phyloP scores from a whole-genome alignment of 2,113 vertebrate species.

The Montifringilla adamsi region DNA sequence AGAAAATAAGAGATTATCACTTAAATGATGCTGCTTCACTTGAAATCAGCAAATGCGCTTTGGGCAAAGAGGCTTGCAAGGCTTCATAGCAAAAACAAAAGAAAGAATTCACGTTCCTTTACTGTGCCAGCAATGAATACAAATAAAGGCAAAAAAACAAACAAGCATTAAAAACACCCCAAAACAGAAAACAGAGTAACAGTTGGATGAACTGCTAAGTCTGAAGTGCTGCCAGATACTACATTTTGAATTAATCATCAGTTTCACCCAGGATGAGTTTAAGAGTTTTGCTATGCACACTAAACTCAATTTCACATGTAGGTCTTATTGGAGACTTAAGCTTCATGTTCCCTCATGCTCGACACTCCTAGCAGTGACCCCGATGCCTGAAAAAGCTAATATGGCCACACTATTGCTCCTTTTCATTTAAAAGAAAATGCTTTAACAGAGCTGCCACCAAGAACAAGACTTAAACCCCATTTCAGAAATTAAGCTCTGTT shows the following conservation, averaged over 20 bases:
- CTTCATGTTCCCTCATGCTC: fast-evolving
- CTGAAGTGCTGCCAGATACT: background rate
- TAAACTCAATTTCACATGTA: background rate
- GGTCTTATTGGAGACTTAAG: fast-evolving
- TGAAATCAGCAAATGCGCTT: background rate
- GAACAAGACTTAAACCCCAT: background rate
- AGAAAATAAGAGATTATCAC: background rate
- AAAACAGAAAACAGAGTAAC: background rate
- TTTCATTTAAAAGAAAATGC: background rate
- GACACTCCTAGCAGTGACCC: background rate
- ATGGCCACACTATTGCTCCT: background rate
- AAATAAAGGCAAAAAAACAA: background rate
- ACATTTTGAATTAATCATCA: background rate
- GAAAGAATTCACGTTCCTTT: background rate
- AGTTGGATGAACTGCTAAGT: background rate
- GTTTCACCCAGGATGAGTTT: background rate
- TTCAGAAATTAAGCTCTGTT: background rate
- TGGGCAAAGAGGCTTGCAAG: background rate
- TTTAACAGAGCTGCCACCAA: background rate
- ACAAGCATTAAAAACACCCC: too few relatives aligned
- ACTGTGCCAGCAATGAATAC: background rate
- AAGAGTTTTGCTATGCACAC: background rate
- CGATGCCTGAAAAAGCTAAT: background rate
- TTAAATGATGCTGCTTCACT: background rate
- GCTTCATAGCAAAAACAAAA: background rate